Evolutionary conservation across 2,113 vertebrate genomes (phyloP).

Genomic region (Ploceus nigricollis): DNA sequence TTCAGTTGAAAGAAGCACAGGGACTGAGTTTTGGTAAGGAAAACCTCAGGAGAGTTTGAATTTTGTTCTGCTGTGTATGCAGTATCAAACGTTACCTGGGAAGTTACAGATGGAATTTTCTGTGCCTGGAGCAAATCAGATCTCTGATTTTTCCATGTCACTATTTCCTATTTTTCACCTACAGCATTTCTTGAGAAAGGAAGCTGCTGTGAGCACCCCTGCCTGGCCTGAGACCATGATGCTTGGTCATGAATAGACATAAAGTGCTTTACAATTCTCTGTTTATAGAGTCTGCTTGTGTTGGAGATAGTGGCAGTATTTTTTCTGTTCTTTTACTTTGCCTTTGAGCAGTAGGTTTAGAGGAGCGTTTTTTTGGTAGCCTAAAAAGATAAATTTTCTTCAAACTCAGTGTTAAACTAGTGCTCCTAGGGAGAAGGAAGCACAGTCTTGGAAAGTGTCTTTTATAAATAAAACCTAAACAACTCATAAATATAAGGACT

Average conservation of each 20-base stretch:
- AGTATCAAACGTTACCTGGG: accelerated
- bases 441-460: neutral
- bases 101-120: neutral
- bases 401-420: neutral
- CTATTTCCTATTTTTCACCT: neutral
- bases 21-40: neutral
- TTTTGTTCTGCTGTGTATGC: neutral
- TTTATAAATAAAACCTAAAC: neutral
- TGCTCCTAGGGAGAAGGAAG: neutral
- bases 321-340: neutral
- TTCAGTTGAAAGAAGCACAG: neutral
- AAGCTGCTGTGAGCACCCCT: neutral
- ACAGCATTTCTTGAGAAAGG: neutral
- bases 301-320: neutral
- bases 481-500: neutral
- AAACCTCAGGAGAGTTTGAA: neutral
- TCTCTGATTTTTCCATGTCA: neutral
- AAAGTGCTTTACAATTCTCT: neutral
- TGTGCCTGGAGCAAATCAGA: neutral
- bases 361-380: neutral
- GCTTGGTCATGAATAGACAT: neutral
- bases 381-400: neutral
- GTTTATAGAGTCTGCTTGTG: neutral
- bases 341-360: neutral
- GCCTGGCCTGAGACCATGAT: neutral